Conservation (phyloP, 2,797 vertebrate species). For the Microchirus variegatus region DNA sequence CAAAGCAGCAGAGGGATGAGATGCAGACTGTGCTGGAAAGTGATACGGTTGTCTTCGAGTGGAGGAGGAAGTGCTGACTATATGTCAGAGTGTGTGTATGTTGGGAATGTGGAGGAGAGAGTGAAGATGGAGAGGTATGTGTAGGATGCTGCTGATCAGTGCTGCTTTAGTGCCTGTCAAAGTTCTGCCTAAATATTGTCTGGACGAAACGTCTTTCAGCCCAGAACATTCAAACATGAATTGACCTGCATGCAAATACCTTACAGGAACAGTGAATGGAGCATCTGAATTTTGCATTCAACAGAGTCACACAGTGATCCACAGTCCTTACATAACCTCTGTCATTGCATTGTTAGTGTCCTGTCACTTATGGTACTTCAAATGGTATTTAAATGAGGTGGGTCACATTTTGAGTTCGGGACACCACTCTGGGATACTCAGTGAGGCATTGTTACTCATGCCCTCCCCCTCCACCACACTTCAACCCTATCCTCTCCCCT, state of each 20-base stretch:
- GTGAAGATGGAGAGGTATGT: conserved; percentile 13
- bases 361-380: conserved; percentile 18
- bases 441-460: conserved; percentile 55
- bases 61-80: conserved; percentile 44
- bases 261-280: conserved; percentile 24
- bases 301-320: conserved; percentile 22
- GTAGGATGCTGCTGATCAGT: conserved; percentile 11
- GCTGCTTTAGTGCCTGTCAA: too few relatives aligned
- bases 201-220: conserved; percentile 3
- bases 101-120: conserved; percentile 37
- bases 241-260: conserved; percentile 22
- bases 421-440: conserved; percentile 40
- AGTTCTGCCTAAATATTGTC: conserved; percentile 9
- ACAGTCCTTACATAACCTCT: conserved; percentile 20
- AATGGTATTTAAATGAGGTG: conserved; percentile 65
- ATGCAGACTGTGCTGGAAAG: conserved; percentile 34
- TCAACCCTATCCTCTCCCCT: conserved; percentile 12
- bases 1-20: conserved; percentile 42
- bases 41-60: conserved; percentile 32
- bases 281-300: conserved; percentile 13
- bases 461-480: conserved; percentile 7
- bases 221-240: conserved; percentile 11
- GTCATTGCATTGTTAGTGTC: conserved; percentile 18
- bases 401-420: conserved; percentile 47
- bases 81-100: conserved; percentile 23